phyloP scores from a whole-genome alignment of 2,888 invertebrate genomes.

The Salpingus planirostris region DNA sequence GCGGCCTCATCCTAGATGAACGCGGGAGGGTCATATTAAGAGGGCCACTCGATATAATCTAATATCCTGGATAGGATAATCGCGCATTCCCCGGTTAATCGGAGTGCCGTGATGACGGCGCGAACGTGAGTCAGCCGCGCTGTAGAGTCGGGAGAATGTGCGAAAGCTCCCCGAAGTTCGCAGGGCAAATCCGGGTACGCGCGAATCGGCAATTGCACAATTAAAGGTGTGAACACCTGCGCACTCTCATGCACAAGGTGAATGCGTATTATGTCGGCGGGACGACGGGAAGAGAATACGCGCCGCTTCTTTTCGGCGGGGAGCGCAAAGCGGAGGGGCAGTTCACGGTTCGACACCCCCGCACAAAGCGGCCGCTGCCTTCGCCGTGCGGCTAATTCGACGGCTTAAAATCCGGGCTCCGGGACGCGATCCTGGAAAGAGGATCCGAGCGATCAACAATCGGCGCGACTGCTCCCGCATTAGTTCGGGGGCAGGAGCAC shows the following conservation, averaged over 20 bases:
- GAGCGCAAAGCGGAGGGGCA: slow-evolving; percentile 12
- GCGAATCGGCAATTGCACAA: slow-evolving; percentile 19
- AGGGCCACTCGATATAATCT: slow-evolving; percentile 14
- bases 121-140: no score
- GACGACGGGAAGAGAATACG: no score
- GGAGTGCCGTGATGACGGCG: no score
- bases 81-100: no score
- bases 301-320: no score
- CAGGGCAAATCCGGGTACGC: no score
- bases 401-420: slow-evolving; percentile 12
- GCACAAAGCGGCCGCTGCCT: slow-evolving; percentile 32
- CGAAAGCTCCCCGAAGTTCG: no score
- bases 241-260: slow-evolving; percentile 12
- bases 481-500: no score
- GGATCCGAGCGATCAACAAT: no score
- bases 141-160: no score
- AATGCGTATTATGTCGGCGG: slow-evolving; percentile 8
- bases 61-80: slow-evolving; percentile 12
- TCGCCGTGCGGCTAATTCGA: slow-evolving; percentile 28
- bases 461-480: no score
- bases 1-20: not conserved
- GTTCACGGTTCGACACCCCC: slow-evolving; percentile 30
- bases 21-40: slow-evolving; percentile 2
- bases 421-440: slow-evolving; percentile 20
- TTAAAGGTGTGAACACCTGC: slow-evolving; percentile 21